Base-by-base conservation (phyloP, 2,888 invertebrate species). In the Stomorhina lunata region DNA sequence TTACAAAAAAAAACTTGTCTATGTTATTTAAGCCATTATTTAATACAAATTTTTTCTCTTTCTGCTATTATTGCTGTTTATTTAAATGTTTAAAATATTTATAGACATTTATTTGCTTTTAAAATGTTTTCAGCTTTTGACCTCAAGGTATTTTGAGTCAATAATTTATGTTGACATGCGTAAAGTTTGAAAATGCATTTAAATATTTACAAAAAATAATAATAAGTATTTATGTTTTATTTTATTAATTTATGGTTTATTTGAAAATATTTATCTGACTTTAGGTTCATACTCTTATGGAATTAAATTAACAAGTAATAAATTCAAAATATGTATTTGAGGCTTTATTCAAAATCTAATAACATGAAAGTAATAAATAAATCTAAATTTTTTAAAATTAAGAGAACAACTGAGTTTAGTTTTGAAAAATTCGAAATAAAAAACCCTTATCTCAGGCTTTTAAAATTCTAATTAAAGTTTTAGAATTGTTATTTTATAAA, bases 121-220 rank as follows among this genome's bases (percentile, higher is more conserved):
- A 71, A 65, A 71, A 55, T 48, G 1, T 61, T 69, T n/a, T n/a
- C n/a, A n/a, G 43, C 59, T 69, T 66, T 66, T 77, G 78, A 79
- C 84, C 84, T 76, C 75, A 84, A 84, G 84, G 84, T 78, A 84
- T 84, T 84, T n/a, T 71, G 59, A 59, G 53, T 57, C 66, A 81
- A 69, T 73, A 84, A 75, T 81, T 84, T 84, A 84, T 81, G 83
- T 63, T 68, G 66, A 81, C 84, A 83, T 83, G 81, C 78, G 71
- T 81, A 81, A 76, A 71, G 63, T 65, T n/a, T 76, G 29, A 75
- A 81, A 81, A 71, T 81, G 71, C 65, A 76, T 66, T 81, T 81
- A n/a, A n/a, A n/a, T n/a, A 76, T 76, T 57, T 69, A 12, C 68
- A 53, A 68, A 66, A n/a, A n/a, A n/a, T n/a, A n/a, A 61, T 75